Base-by-base conservation (phyloP, 2,113 vertebrate species). In the Xiphophorus hellerii region DNA sequence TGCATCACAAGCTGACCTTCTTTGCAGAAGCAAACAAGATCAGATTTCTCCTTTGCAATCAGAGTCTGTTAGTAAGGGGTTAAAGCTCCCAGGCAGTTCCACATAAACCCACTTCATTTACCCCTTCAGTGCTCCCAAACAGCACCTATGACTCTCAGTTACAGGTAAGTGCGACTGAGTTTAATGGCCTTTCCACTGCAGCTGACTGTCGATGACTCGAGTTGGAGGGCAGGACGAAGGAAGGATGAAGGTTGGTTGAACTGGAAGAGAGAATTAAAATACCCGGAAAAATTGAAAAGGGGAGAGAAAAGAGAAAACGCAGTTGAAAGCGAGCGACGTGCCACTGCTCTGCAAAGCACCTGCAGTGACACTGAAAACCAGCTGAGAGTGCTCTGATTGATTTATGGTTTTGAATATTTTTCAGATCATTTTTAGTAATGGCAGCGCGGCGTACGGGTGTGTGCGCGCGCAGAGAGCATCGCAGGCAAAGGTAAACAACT, bases 401-500 rank as follows among this genome's bases (percentile, higher is more conserved):
- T 60, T 75, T 30, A 64, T 35, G 39, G 10, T 42, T 61, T 44
- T 29, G 37, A 67, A 17, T 69, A 62, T 71, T 74, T 42, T 69
- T 58, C 10, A 58, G 10, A n/a, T 42, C 22, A 33, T 25, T 58
- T 28, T 44, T 63, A 28, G 13, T 27, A 42, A 1, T 73, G 15
- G 27, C 17, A 33, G 31, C 12, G 28, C 27, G 62, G 20, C 42
- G 33, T 65, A 28, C 29, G 7, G n/a, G 51, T 66, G 30, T 42
- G 48, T 66, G 62, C 25, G 58, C 20, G 66, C 8, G 71, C 28
- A 73, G 67, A 22, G 8, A 70, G 71, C 30, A 1, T 73, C 28
- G 58, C 66, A 71, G 30, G 69, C 15, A 71, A 83, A 83, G 71
- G 74, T 78, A 84, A 84, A 88, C 74, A 78, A 75, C 70, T 65